These are phyloP conservation scores for Acleris laterana DNA, from an alignment of 2,888 invertebrate species.

Conservation along the genomic window DNA sequence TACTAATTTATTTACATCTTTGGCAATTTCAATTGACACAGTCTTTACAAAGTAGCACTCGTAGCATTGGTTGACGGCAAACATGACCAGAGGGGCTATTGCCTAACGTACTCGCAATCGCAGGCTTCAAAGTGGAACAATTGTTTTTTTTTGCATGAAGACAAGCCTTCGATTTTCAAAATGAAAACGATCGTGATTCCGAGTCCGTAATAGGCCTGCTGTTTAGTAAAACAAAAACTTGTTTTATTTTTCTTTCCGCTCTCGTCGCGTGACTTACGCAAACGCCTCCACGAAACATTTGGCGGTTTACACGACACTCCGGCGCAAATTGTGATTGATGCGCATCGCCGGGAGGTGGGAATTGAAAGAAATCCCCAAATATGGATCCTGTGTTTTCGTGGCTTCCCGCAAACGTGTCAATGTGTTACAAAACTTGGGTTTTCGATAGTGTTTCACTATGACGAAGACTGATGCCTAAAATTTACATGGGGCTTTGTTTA, in stretches of 20 bases:
- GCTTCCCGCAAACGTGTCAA: conserved; percentile 20
- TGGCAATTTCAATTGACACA: too few relatives aligned
- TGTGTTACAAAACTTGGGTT: conserved; percentile 2
- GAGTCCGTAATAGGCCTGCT: too few relatives aligned
- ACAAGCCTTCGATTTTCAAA: too few relatives aligned
- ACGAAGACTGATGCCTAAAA: neutral
- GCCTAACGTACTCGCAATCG: too few relatives aligned
- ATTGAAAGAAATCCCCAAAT: conserved; percentile 32
- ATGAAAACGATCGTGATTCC: too few relatives aligned
- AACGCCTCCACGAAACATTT: conserved; percentile 20
- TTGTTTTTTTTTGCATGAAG: too few relatives aligned
- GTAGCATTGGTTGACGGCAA: too few relatives aligned
- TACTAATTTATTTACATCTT: too few relatives aligned
- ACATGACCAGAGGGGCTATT: too few relatives aligned
- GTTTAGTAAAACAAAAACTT: too few relatives aligned
- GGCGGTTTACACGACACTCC: conserved; percentile 43
- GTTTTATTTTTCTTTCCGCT: neutral
- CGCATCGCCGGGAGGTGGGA: conserved; percentile 34
- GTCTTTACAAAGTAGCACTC: too few relatives aligned
- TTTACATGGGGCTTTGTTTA: neutral
- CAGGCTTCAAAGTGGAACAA: too few relatives aligned
- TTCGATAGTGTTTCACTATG: neutral
- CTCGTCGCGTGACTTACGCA: conserved; percentile 10
- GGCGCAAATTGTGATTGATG: conserved; percentile 51
- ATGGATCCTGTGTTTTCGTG: conserved; percentile 31